These are phyloP conservation scores for Eupeodes latifasciatus DNA, from an alignment of 2,888 invertebrate species.

Conservation along the genomic window DNA sequence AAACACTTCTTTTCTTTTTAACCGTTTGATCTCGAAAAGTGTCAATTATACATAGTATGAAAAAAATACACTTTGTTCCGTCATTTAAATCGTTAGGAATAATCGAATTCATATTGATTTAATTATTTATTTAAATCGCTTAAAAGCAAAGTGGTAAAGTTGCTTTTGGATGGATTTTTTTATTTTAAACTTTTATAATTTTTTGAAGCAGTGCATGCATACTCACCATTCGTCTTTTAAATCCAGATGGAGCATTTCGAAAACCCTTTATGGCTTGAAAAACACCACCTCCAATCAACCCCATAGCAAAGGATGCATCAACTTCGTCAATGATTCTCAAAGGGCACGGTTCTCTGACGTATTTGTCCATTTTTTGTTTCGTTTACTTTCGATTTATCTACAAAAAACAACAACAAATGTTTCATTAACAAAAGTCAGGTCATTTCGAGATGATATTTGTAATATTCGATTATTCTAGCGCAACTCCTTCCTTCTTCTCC, in stretches of 20 bases:
- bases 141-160: too few relatives aligned
- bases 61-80: too few relatives aligned
- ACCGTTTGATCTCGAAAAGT: too few relatives aligned
- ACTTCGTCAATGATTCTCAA: conserved; percentile 99
- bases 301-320: conserved; percentile 99
- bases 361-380: conserved; percentile 92
- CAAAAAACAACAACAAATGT: not conserved
- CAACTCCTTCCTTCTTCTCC: conserved; percentile 1
- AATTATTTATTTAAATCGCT: too few relatives aligned
- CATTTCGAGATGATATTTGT: conserved; percentile 1
- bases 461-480: conserved; percentile 52
- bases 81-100: too few relatives aligned
- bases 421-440: not conserved
- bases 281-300: conserved; percentile 98
- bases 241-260: conserved; percentile 96
- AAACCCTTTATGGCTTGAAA: conserved; percentile 99
- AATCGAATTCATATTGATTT: too few relatives aligned
- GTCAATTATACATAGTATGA: too few relatives aligned
- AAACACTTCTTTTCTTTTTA: too few relatives aligned
- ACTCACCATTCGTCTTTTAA: conserved; percentile 89
- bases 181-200: not conserved
- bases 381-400: conserved; percentile 68
- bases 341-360: conserved; percentile 98
- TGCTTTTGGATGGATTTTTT: too few relatives aligned
- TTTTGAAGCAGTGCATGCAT: not conserved